Percentiles rank a stretch among this genome's conserved stretches.
These are phyloP conservation scores for Empis livida DNA, from an alignment of 2,888 invertebrate species.

Conservation along the genomic window DNA sequence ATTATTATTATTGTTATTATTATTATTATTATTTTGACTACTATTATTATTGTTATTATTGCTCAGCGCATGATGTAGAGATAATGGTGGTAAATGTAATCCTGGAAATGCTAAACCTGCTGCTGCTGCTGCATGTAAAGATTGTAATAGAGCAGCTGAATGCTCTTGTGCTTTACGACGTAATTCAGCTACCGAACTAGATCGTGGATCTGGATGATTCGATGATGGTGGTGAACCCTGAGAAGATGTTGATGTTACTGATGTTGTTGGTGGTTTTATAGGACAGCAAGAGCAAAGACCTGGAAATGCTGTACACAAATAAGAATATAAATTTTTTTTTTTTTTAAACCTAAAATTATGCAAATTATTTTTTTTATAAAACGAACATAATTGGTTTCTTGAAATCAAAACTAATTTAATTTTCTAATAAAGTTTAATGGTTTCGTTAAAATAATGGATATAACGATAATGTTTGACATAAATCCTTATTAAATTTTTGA, in stretches of 20 bases:
- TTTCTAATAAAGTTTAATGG: conserved; percentile 8
- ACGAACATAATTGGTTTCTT: no score
- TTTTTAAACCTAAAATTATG: conserved; percentile 1
- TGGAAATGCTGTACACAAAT: conserved; percentile 50
- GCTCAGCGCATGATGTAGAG: conserved; percentile 32
- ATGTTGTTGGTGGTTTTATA: conserved; percentile 42
- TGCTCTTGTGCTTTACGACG: conserved; percentile 90
- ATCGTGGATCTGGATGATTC: conserved; percentile 50
- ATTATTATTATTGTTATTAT: conserved; percentile 26
- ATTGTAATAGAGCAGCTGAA: conserved; percentile 73
- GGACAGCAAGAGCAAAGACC: conserved; percentile 72
- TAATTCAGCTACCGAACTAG: conserved; percentile 81
- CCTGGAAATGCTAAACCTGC: conserved; percentile 36
- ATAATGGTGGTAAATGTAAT: conserved; percentile 37
- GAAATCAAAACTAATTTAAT: conserved; percentile 12
- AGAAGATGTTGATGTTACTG: conserved; percentile 27
- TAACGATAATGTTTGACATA: conserved; percentile 11
- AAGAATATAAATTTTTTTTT: no score
- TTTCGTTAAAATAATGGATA: no score
- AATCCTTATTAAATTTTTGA: conserved; percentile 9
- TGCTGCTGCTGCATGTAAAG: conserved; percentile 47
- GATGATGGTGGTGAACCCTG: conserved; percentile 28
- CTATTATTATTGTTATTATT: conserved; percentile 17
- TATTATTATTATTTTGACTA: conserved; percentile 16
- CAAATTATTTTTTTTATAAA: neutral